Evolutionary conservation across 1,140 invertebrate species (phyloP).

Genomic region (Drosophila equinoxialis): DNA sequence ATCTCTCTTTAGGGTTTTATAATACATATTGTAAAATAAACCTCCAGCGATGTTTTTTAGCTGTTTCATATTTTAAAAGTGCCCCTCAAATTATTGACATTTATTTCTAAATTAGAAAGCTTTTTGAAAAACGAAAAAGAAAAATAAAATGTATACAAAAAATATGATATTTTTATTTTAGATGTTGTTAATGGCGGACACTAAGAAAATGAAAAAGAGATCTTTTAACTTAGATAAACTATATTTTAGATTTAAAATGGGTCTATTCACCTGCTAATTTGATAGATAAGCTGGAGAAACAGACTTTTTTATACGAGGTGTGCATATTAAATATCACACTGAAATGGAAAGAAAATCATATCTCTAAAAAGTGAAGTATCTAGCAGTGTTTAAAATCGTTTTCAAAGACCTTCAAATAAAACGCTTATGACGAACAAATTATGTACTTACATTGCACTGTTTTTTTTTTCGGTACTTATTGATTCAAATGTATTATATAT

Average conservation of each 20-base stretch:
- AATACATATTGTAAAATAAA: conserved; percentile 59
- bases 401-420: too few relatives aligned
- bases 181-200: conserved; percentile 23
- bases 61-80: neutral
- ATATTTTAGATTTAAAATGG: conserved; percentile 54
- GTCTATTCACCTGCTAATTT: conserved; percentile 74
- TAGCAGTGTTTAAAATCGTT: too few relatives aligned
- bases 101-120: conserved; percentile 80
- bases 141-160: conserved; percentile 6
- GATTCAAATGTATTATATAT: too few relatives aligned
- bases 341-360: too few relatives aligned
- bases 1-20: conserved; percentile 54
- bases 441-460: too few relatives aligned
- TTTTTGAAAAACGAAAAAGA: conserved; percentile 30
- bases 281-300: conserved; percentile 55
- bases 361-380: too few relatives aligned
- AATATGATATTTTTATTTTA: conserved; percentile 67
- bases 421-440: too few relatives aligned
- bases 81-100: conserved; percentile 58
- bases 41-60: conserved; percentile 55
- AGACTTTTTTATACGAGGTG: conserved; percentile 21
- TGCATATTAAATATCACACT: neutral
- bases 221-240: conserved; percentile 27
- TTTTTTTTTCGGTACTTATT: too few relatives aligned
- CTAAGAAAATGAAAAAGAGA: neutral